Evolutionary conservation across 2,113 vertebrate species (phyloP).

Genomic region (Synodontis membranacea): DNA sequence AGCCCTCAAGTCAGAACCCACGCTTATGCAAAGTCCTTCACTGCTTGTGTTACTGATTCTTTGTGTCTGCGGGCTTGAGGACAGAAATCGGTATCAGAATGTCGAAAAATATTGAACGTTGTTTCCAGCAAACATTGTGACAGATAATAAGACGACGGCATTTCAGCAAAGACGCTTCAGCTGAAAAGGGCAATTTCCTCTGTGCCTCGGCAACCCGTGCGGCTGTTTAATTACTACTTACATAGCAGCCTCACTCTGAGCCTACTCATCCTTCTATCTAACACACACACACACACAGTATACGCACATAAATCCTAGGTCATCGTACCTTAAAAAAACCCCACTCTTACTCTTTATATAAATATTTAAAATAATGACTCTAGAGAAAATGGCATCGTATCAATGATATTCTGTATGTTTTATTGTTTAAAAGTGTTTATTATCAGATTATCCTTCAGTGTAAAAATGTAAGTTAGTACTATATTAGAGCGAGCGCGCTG

Average conservation of each 20-base stretch:
- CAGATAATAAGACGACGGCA: slow-evolving; percentile 29
- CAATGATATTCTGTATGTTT: background rate
- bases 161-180: background rate
- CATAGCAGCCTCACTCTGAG: background rate
- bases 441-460: background rate
- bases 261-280: background rate
- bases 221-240: slow-evolving; percentile 18
- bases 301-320: background rate
- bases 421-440: background rate
- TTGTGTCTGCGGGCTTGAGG: slow-evolving; percentile 2
- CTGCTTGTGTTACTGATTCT: slow-evolving; percentile 21
- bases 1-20: slow-evolving; percentile 44
- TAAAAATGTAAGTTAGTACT: background rate
- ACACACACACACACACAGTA: background rate
- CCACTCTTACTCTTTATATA: background rate
- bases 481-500: background rate
- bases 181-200: slow-evolving; percentile 5
- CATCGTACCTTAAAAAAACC: background rate
- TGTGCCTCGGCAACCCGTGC: background rate
- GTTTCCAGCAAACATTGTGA: slow-evolving; percentile 39
- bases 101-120: background rate
- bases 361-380: background rate
- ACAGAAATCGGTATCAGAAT: background rate
- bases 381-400: background rate
- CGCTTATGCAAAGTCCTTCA: slow-evolving; percentile 46